Evolutionary conservation across 2,797 vertebrate species (phyloP).

Genomic region (Karalla daura): DNA sequence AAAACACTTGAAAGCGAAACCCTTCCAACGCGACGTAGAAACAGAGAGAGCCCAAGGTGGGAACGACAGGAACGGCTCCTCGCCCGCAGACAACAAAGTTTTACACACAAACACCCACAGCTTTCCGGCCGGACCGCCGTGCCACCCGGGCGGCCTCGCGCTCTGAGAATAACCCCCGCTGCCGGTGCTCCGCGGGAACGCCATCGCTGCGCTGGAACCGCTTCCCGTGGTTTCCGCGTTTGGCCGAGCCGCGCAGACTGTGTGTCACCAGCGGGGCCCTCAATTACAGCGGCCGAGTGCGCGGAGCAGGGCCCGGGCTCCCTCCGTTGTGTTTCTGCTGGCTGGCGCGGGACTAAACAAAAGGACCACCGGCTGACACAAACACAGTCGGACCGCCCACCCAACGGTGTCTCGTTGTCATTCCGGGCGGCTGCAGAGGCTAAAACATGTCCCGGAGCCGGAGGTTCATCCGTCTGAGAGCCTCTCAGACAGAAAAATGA

Average conservation of each 20-base stretch:
- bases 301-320: conserved; percentile 1
- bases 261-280: conserved; percentile 60
- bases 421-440: conserved; percentile 6
- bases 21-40: conserved; percentile 17
- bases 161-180: neutral
- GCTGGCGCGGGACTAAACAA: conserved; percentile 70
- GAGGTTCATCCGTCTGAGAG: conserved; percentile 2
- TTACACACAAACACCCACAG: conserved; percentile 29
- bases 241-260: too few relatives aligned
- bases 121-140: conserved; percentile 11
- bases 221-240: too few relatives aligned
- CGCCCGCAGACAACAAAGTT: conserved; percentile 27
- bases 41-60: conserved; percentile 30
- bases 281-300: conserved; percentile 60
- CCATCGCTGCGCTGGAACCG: too few relatives aligned
- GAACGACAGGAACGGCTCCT: conserved; percentile 32
- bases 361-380: conserved; percentile 66
- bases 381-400: conserved; percentile 42
- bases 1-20: conserved; percentile 32
- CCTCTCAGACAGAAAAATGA: neutral
- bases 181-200: too few relatives aligned
- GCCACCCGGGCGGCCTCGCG: conserved; percentile 24
- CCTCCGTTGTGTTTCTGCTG: conserved; percentile 60
- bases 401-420: conserved; percentile 16
- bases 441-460: conserved; percentile 7